Conservation (phyloP, 2,797 vertebrate genomes). For the Falco naumanni region DNA sequence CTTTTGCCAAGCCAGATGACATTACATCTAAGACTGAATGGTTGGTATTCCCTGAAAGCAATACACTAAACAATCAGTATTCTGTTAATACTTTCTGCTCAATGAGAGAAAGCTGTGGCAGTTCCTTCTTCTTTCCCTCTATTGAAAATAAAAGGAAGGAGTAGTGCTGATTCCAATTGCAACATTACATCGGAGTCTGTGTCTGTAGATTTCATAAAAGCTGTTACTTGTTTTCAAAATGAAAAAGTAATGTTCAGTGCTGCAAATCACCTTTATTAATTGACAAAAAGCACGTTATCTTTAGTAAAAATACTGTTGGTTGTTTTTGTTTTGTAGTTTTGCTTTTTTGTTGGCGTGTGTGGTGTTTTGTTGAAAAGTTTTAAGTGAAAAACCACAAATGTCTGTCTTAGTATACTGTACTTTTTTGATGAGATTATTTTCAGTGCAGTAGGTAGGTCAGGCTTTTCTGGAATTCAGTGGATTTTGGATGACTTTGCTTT, state of each 20-base stretch:
- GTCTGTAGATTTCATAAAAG: not conserved
- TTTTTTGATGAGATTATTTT: not conserved
- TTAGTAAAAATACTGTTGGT: not conserved
- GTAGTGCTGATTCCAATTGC: not conserved
- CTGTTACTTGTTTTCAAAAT: not conserved
- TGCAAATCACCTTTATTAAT: not conserved
- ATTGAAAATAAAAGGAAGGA: not conserved
- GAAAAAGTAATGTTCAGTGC: not conserved
- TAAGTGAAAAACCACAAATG: not conserved
- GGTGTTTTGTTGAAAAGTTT: not conserved
- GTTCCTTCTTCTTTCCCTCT: not conserved
- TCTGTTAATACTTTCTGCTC: constrained; percentile 7
- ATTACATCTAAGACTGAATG: not conserved
- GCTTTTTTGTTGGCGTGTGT: not conserved
- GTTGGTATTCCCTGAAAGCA: constrained; percentile 24
- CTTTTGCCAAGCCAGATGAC: constrained; percentile 9
- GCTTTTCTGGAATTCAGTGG: constrained; percentile 47
- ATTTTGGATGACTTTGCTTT: constrained; percentile 59
- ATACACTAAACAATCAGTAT: not conserved
- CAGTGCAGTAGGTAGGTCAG: not conserved
- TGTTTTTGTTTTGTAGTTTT: not conserved
- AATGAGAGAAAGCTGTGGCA: not conserved
- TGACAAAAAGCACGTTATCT: not conserved
- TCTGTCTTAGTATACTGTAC: not conserved
- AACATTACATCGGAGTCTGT: not conserved